Evolutionary conservation across 2,797 vertebrate species (phyloP), one percentile per base, ranked within the genome.

Genomic region (Parotocinclus haroldoi): DNA sequence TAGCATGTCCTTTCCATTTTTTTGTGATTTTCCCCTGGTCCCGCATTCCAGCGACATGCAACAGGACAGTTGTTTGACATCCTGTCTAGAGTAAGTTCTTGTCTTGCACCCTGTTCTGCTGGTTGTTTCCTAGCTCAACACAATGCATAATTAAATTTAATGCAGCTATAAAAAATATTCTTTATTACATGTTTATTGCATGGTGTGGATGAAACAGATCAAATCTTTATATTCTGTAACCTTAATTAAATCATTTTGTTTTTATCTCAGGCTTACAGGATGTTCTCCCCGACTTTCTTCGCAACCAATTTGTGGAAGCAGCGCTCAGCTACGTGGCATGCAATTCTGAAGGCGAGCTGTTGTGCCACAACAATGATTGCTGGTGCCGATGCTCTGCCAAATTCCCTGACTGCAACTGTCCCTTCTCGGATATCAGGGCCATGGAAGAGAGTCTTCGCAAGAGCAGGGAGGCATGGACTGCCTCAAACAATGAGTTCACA

Each of bases 261-360:
- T 55, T 42, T 4, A 40, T 10, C 44, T 0, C 82, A 99, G 96
- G 96, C 69, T 86, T 99, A 66, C 96, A 99, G 85, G 94, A 89
- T 11, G 91, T 99, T 79, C 90, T 99, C 14, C 96, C 96, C 0
- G 89, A 91, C 72, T 92, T 96, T 81, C 87, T 99, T 58, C 92
- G 91, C n/a, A 90, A 90, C 76, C 89, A 93, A 12, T 98, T 98
- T 9, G 96, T 98, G 83, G 90, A 91, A 0, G 96, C 96, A 0
- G 96, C 96, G 0, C 93, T 98, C 81, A 96, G 96, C 88, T 99
- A 98, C 16, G 94, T 98, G 75, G 95, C 95, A 0, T 99, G 96
- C 79, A 92, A 95, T 88, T 96, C 95, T 0, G 93, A 95, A 54
- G 96, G 96, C 0, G 93, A 96, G 83, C 85, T 98, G 66, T 77